phyloP scores from a whole-genome alignment of 1,140 invertebrate genomes.

The Drosophila tani region DNA sequence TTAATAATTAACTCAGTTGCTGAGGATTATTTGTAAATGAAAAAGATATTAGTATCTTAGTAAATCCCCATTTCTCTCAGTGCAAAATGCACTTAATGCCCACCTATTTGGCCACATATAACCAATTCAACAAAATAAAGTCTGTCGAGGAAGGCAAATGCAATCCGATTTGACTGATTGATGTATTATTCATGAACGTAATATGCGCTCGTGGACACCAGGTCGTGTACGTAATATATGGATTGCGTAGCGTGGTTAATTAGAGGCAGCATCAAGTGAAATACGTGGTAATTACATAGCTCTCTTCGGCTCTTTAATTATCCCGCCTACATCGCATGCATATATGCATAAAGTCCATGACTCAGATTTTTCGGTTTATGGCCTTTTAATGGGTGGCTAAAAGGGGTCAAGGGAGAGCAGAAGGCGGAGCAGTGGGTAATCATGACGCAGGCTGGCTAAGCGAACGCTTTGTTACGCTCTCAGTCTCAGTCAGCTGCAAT shows the following conservation, averaged over 20 bases:
- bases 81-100: slow-evolving; percentile 1
- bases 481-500: slow-evolving; percentile 49
- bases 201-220: slow-evolving; percentile 32
- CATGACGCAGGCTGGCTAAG: slow-evolving; percentile 45
- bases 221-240: slow-evolving; percentile 36
- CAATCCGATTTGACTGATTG: slow-evolving; percentile 33
- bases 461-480: slow-evolving; percentile 46
- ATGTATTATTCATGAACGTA: slow-evolving; percentile 40
- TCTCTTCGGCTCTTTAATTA: background rate
- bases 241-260: slow-evolving; percentile 40
- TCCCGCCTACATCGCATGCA: too few relatives aligned
- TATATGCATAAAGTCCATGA: slow-evolving; percentile 27
- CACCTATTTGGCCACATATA: slow-evolving; percentile 5
- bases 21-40: too few relatives aligned
- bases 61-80: background rate
- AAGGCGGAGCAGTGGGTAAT: background rate
- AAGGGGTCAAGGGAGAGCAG: slow-evolving; percentile 9
- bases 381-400: slow-evolving; percentile 39
- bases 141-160: slow-evolving; percentile 3
- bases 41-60: too few relatives aligned
- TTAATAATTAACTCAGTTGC: too few relatives aligned
- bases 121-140: slow-evolving; percentile 6
- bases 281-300: slow-evolving; percentile 43
- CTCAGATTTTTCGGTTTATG: slow-evolving; percentile 55
- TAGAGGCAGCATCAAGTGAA: slow-evolving; percentile 25